These are phyloP conservation scores for Zootermopsis nevadensis DNA, from an alignment of 2,888 invertebrate species.

Conservation along the genomic window DNA sequence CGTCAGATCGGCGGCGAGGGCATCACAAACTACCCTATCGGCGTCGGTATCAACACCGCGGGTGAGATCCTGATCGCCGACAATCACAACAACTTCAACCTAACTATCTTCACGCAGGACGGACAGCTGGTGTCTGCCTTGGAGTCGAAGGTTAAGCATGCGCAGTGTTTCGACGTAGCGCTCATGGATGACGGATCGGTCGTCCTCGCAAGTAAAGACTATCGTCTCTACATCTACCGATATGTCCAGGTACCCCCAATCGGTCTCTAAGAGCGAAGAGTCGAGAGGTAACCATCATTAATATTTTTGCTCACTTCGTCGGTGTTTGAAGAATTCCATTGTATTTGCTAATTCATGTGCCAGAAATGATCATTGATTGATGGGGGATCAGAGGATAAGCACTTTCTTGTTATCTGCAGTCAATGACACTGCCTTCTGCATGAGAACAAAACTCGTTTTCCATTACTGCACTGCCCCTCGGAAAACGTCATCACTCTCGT, in stretches of 20 bases:
- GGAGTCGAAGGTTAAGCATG: slow-evolving; percentile 99
- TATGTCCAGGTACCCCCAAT: slow-evolving; percentile 95
- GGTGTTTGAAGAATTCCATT: slow-evolving; percentile 14
- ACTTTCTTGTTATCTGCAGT: slow-evolving; percentile 40
- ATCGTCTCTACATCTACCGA: slow-evolving; percentile 98
- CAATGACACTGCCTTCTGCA: slow-evolving; percentile 45
- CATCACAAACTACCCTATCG: slow-evolving; percentile 99
- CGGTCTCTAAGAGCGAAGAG: slow-evolving; percentile 71
- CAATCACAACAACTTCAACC: slow-evolving; percentile 99
- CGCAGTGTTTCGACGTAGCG: slow-evolving; percentile 99
- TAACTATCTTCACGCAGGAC: slow-evolving; percentile 98
- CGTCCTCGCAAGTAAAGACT: slow-evolving; percentile 98
- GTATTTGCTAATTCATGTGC: slow-evolving; percentile 33
- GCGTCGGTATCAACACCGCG: slow-evolving; percentile 96
- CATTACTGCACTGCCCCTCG: slow-evolving; percentile 27
- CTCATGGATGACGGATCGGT: slow-evolving; percentile 99
- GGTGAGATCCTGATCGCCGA: slow-evolving; percentile 99
- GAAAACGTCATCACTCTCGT: not conserved
- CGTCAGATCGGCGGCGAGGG: slow-evolving; percentile 99
- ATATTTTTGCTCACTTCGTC: slow-evolving; percentile 31
- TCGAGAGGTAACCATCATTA: not conserved
- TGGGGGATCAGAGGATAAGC: not conserved
- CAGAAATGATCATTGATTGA: too few species aligned
- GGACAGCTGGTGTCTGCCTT: slow-evolving; percentile 97
- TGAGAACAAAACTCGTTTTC: slow-evolving; percentile 40